Base-by-base conservation (phyloP, 1,140 invertebrate genomes). In the Ceratitis capitata region DNA sequence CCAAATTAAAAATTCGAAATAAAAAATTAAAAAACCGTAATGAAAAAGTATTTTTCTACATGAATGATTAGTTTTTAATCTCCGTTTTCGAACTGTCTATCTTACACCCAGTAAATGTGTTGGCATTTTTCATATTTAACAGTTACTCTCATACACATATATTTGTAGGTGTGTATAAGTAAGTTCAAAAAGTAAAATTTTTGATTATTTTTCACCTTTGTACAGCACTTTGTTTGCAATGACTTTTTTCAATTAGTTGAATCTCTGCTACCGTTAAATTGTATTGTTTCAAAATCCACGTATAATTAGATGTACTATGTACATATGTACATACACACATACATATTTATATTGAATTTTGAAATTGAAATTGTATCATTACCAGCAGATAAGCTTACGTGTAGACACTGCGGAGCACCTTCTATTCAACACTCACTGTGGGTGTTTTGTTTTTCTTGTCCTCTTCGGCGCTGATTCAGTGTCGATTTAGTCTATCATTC, bases 41-140 rank as follows among this genome's bases (percentile, higher is more conserved):
- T 39, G 32, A 19, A 32, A 10, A 53, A 53, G 51, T 4, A 53
- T 16, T 53, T 47, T 58, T 58, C n/a, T 26, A 61, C 58, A 39
- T 39, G 64, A 69, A 69, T 69, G 35, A 69, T 69, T 69, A 39
- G 32, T 69, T 69, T 64, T 69, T 69, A 42, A 69, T 69, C 64
- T 69, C 32, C 32, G 64, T 19, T 35, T 69, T 69, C 35, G 39
- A 39, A 7, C 5, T 69, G 35, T 69, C 19, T 69, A 16, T n/a
- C n/a, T n/a, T 69, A 29, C 26, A 12, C 6, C 7, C n/a, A 58
- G 12, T 1, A 29, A 7, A 58, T 5, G 26, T 9, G 23, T 58
- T 47, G 45, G 7, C 14, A 9, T 47, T 47, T 7, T 47, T 47
- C n/a, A n/a, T n/a, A n/a, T 19, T 56, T 19, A 19, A 19, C 51